Conservation (phyloP, 2,113 vertebrate species). For the Panurus biarmicus region DNA sequence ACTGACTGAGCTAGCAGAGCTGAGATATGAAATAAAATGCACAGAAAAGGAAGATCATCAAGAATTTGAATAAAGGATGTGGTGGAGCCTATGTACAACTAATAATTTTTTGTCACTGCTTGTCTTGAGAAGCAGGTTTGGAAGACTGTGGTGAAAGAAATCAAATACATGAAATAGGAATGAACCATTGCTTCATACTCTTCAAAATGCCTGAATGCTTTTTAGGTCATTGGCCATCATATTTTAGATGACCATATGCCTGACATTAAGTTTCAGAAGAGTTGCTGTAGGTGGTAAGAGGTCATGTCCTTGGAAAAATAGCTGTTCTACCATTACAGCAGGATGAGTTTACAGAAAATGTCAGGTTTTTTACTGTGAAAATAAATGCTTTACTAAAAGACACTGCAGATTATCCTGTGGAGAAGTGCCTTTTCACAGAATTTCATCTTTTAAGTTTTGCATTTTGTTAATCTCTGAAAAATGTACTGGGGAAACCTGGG, state of each 20-base stretch:
- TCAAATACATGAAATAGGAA: background rate
- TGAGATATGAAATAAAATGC: background rate
- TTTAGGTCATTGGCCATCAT: background rate
- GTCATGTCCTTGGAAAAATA: background rate
- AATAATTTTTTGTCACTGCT: background rate
- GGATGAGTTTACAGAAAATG: background rate
- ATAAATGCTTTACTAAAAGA: background rate
- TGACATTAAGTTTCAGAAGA: background rate
- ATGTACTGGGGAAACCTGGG: background rate
- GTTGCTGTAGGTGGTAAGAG: background rate
- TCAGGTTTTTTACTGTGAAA: background rate
- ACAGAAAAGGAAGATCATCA: background rate
- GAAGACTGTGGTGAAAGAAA: background rate
- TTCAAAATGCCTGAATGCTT: background rate
- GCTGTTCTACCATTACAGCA: background rate
- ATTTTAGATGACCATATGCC: background rate
- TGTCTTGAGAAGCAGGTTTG: background rate
- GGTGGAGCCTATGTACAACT: rapidly evolving
- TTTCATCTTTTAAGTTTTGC: background rate
- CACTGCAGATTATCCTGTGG: background rate
- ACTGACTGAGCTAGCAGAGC: background rate
- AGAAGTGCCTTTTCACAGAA: background rate
- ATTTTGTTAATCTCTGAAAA: background rate
- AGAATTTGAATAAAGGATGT: background rate
- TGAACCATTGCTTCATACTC: background rate